phyloP scores from a whole-genome alignment of 2,113 vertebrate species.

The Garra rufa region DNA sequence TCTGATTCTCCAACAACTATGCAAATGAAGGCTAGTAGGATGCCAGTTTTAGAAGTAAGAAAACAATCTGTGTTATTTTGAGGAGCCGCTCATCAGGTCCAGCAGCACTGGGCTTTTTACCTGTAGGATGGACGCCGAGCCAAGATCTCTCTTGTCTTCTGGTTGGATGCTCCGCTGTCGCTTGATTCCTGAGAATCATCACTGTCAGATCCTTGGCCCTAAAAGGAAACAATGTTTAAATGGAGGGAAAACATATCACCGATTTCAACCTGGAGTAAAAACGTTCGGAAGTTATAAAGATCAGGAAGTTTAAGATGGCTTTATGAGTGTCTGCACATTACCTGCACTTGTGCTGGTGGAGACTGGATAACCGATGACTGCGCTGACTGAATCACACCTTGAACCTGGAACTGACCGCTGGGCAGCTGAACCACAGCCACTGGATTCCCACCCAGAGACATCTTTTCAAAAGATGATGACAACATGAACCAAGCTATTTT shows the following conservation, averaged over 20 bases:
- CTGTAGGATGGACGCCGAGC: slow-evolving; percentile 97
- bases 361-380: slow-evolving; percentile 99
- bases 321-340: slow-evolving; percentile 61
- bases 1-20: background rate
- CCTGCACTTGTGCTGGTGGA: slow-evolving; percentile 96
- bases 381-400: slow-evolving; percentile 98
- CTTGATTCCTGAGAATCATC: slow-evolving; percentile 99
- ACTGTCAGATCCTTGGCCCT: slow-evolving; percentile 81
- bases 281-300: background rate
- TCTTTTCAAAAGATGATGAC: slow-evolving; percentile 69
- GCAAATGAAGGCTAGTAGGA: background rate
- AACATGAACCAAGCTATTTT: background rate
- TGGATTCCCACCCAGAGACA: slow-evolving; percentile 88
- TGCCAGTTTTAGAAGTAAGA: background rate
- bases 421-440: slow-evolving; percentile 96
- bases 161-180: slow-evolving; percentile 94
- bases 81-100: background rate
- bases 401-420: slow-evolving; percentile 96
- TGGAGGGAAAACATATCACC: background rate
- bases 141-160: slow-evolving; percentile 97
- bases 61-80: background rate
- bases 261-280: background rate
- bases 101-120: slow-evolving; percentile 73
- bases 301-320: background rate
- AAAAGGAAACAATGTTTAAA: background rate